Evolutionary conservation across 2,797 vertebrate species (phyloP).

Genomic region (Hyperoplus lanceolatus): DNA sequence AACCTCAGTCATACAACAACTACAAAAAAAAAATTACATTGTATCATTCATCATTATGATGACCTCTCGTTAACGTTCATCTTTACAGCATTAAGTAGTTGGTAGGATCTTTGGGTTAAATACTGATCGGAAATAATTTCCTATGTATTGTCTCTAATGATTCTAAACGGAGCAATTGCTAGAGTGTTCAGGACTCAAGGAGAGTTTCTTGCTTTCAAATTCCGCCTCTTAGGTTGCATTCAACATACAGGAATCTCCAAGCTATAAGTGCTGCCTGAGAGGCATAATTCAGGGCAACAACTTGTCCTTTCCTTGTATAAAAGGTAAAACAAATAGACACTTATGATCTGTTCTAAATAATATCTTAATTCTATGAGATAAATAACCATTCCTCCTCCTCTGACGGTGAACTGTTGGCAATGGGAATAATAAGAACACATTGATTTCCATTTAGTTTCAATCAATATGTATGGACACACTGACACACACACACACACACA

Average conservation of each 20-base stretch:
- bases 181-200: neutral
- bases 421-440: constrained; percentile 11
- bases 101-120: neutral
- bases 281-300: too few species aligned
- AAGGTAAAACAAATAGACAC: neutral
- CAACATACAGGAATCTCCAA: neutral
- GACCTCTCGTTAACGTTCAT: neutral
- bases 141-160: neutral
- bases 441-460: constrained; percentile 26
- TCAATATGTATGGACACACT: neutral
- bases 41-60: neutral
- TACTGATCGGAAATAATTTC: neutral
- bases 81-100: neutral
- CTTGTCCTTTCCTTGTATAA: too few species aligned
- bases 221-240: neutral
- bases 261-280: too few species aligned
- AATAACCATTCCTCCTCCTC: neutral
- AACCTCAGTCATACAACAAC: neutral
- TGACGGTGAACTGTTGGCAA: constrained; percentile 3
- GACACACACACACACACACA: constrained; percentile 2
- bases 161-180: neutral
- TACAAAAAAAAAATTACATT: neutral
- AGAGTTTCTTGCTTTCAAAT: neutral
- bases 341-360: neutral
- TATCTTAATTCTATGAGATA: neutral